A percentile compares a stretch with the other conserved stretches of the same genome.
Evolutionary conservation across 2,113 vertebrate genomes (phyloP).

Genomic region (Chinchilla lanigera): DNA sequence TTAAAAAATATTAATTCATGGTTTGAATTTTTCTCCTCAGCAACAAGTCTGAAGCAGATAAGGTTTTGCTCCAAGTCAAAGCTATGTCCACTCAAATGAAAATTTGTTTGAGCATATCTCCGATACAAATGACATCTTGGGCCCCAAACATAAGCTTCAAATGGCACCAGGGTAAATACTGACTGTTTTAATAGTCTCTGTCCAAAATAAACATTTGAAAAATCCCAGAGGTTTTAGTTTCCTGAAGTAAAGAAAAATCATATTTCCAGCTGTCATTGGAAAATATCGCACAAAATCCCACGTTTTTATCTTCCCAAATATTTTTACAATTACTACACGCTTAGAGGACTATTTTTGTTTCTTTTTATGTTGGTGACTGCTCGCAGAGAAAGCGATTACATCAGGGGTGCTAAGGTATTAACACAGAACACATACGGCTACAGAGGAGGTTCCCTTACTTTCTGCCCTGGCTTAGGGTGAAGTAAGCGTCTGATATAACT

Average conservation of each 20-base stretch:
- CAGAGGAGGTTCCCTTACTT: constrained; percentile 29
- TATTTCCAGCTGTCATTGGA: constrained; percentile 82
- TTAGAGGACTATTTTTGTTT: constrained; percentile 68
- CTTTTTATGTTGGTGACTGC: constrained; percentile 68
- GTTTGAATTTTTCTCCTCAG: background rate
- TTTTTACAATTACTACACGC: constrained; percentile 77
- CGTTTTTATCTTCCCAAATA: constrained; percentile 80
- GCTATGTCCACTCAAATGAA: constrained; percentile 45
- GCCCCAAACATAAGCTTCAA: constrained; percentile 61
- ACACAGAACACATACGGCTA: constrained; percentile 1
- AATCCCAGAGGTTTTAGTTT: constrained; percentile 80
- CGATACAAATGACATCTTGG: constrained; percentile 24
- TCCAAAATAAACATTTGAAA: constrained; percentile 82
- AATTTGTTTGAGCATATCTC: constrained; percentile 58
- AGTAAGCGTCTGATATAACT: constrained; percentile 61
- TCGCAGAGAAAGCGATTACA: constrained; percentile 63
- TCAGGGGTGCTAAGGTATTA: constrained; percentile 59
- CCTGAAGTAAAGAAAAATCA: constrained; percentile 82
- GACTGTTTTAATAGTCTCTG: constrained; percentile 75
- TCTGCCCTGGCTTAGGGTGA: background rate
- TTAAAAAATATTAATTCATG: constrained; percentile 22
- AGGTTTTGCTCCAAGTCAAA: constrained; percentile 56
- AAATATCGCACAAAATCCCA: constrained; percentile 80
- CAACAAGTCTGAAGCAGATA: background rate
- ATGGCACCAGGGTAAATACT: constrained; percentile 77